Base-by-base conservation (phyloP, 2,888 invertebrate genomes). In the Glyphotaelius pellucidus region DNA sequence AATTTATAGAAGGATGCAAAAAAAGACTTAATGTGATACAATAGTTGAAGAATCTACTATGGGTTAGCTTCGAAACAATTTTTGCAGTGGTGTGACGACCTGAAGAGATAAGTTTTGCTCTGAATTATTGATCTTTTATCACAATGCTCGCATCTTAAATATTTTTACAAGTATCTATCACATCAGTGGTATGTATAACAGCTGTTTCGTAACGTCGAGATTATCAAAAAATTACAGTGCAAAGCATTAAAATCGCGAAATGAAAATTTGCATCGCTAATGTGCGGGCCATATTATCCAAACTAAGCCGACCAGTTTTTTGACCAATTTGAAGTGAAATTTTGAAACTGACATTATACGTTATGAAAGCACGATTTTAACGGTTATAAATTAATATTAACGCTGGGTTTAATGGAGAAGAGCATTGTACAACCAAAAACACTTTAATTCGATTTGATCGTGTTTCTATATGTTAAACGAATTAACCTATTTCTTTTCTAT, bases 401-500 rank as follows among this genome's bases (percentile, higher is more conserved):
- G 67, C 25, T 67, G 67, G 67, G 1, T 67, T 67, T 67, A 67
- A 67, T 67, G 67, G 67, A 67, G 25, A 67, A 25, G 67, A 67
- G 25, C 25, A 67, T 67, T 67, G 67, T n/a, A 67, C n/a, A 67
- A 67, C 9, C 67, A 25, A n/a, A 67, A 67, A 25, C 67, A 9
- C 5, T 19, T 52, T 1, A 52, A 52, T 15, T 52, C 52, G 52
- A 52, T 52, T 52, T 52, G 52, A 31, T 80, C 80, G 80, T 80
- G 81, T 15, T 81, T 31, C 32, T 81, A 81, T 32, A 81, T 81
- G 81, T 81, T 81, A 81, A 32, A 32, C 30, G 81, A 81, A 32
- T 32, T 81, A 81, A 81, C 81, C 81, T 81, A 31, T 81, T 19
- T 81, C 81, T 32, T 81, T 81, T 67, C 67, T 81, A 81, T 81